Conservation (phyloP, 1,140 invertebrate genomes). For the Dendrolimus punctatus region DNA sequence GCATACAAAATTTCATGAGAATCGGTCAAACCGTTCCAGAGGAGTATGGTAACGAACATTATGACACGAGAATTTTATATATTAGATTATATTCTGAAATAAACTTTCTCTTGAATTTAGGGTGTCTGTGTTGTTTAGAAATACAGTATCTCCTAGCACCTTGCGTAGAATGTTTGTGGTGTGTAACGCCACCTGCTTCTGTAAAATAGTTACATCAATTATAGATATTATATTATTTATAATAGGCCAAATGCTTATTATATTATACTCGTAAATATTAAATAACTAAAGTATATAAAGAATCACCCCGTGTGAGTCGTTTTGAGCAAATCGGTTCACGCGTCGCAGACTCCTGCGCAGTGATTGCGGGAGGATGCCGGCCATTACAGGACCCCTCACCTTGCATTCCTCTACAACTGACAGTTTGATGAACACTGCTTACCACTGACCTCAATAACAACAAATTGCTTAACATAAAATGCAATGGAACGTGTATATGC, state of each 20-base stretch:
- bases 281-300: conserved; percentile 1
- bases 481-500: no score
- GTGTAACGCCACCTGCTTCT: neutral
- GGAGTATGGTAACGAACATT: no score
- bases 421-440: no score
- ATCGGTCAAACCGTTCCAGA: no score
- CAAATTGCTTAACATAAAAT: no score
- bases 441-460: no score
- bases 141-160: neutral
- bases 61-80: no score
- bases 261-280: neutral
- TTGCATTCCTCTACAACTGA: neutral
- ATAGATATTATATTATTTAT: neutral
- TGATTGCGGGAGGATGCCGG: conserved; percentile 58
- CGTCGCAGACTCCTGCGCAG: conserved; percentile 44
- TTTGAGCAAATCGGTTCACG: conserved; percentile 38
- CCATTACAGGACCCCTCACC: conserved; percentile 49
- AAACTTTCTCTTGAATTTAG: no score
- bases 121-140: no score
- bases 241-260: neutral
- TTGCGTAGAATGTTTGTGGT: neutral
- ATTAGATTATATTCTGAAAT: no score
- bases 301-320: conserved; percentile 18
- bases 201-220: neutral
- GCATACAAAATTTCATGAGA: no score